Evolutionary conservation across 2,888 invertebrate species (phyloP), one percentile per base, ranked within the genome.

Genomic region (Agrochola litura): DNA sequence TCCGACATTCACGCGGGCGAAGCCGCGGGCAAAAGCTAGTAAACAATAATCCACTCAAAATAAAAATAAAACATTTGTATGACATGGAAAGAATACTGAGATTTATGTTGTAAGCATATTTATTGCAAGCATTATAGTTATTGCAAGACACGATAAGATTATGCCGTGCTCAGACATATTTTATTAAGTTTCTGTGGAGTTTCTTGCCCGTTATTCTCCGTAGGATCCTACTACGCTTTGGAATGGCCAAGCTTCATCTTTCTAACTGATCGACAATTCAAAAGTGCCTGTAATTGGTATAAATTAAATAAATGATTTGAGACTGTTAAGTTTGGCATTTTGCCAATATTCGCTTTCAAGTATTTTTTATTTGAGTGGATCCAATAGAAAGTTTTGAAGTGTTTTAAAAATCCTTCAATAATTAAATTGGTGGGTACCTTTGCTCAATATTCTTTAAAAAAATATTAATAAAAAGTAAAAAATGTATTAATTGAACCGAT

Each of bases 21-120:
- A 37, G 5, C 37, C 37, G 37, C 37, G 37, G 37, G 5, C 37
- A 37, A 37, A 37, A 37, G 37, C 37, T 37, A 37, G 37, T 37
- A 37, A 37, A 5, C 37, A 37, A 63, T 78, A 72, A 56, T 69
- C 41, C 30, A 67, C 41, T 67, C 25, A 9, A 63, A 66, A 66
- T 25, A 63, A 58, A 77, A 41, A 63, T 68, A 71, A 37, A 37
- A 19, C 63, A 60, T 64, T 65, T 6, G 19, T 25, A 5, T 69
- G 41, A 60, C 10, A 46, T 69, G 22, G 22, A 58, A 63, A 70
- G 37, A 37, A 37, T 37, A 37, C 37, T 37, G 37, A 37, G 4
- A 37, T 37, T 3, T 37, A 37, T 37, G 37, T 37, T 37, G 37
- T 37, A 37, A 37, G 16, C 22, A n/a, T 49, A 64, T 19, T 67